Conservation (phyloP, 92 coral and sea anemone genomes). For the Montipora capitata region DNA sequence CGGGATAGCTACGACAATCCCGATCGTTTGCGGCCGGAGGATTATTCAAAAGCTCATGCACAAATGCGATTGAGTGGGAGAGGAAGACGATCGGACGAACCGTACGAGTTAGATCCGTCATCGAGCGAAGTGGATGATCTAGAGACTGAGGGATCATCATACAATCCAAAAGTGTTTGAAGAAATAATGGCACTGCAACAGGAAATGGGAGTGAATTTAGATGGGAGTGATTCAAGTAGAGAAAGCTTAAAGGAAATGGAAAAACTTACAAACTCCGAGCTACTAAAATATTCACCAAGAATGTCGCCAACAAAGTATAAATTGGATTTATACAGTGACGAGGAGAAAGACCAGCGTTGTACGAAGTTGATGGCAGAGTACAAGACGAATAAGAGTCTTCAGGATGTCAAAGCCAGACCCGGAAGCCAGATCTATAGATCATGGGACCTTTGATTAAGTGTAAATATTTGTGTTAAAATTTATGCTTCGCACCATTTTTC, state of each 20-base stretch:
- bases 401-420: constrained; percentile 53
- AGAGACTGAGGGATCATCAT: constrained; percentile 70
- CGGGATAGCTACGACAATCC: constrained; percentile 71
- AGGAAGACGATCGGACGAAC: constrained; percentile 75
- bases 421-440: constrained; percentile 88
- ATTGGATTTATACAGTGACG: constrained; percentile 80
- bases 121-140: constrained; percentile 73
- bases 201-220: constrained; percentile 79
- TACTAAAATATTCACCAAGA: constrained; percentile 64
- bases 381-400: constrained; percentile 82
- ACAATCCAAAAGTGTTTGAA: constrained; percentile 68
- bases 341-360: constrained; percentile 92
- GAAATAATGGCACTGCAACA: constrained; percentile 72
- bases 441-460: constrained; percentile 80
- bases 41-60: constrained; percentile 50
- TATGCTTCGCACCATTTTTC: neutral
- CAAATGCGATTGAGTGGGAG: constrained; percentile 42
- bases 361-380: constrained; percentile 91
- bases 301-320: constrained; percentile 80
- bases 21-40: constrained; percentile 15
- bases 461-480: neutral
- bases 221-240: constrained; percentile 73
- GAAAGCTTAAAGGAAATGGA: constrained; percentile 68
- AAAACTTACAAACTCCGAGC: constrained; percentile 76
- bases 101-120: constrained; percentile 89